Conservation (phyloP, 2,113 vertebrate genomes). For the Gobius niger region DNA sequence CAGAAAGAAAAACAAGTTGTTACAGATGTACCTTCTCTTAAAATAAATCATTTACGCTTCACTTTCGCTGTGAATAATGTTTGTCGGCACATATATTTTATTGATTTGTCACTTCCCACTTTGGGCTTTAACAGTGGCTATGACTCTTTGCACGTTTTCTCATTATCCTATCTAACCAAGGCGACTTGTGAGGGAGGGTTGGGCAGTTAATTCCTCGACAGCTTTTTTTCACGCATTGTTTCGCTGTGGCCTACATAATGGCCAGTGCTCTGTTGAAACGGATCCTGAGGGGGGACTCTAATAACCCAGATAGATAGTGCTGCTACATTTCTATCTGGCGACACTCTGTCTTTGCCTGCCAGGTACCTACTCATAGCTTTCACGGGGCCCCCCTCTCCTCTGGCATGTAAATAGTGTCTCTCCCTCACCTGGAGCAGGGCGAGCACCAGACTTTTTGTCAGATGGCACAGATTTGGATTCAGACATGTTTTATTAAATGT, state of each 20-base stretch:
- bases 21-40: constrained; percentile 8
- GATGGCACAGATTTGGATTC: constrained; percentile 43
- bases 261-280: constrained; percentile 71
- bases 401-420: constrained; percentile 78
- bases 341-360: constrained; percentile 80
- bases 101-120: constrained; percentile 34
- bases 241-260: constrained; percentile 82
- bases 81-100: constrained; percentile 2
- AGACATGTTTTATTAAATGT: constrained; percentile 32
- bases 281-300: constrained; percentile 78
- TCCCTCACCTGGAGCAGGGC: constrained; percentile 71
- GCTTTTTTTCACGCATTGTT: constrained; percentile 62
- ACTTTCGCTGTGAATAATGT: constrained; percentile 9
- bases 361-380: constrained; percentile 80
- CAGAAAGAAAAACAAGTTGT: constrained; percentile 8
- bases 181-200: constrained; percentile 24
- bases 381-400: constrained; percentile 68
- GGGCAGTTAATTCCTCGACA: constrained; percentile 61
- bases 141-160: constrained; percentile 36
- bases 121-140: constrained; percentile 27
- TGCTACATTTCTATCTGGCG: constrained; percentile 80
- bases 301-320: constrained; percentile 85
- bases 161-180: constrained; percentile 52
- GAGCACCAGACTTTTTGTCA: constrained; percentile 40
- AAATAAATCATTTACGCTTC: constrained; percentile 13